Evolutionary conservation across 2,797 vertebrate species (phyloP), one percentile per base, ranked within the genome.

Genomic region (Rhinophrynus dorsalis): DNA sequence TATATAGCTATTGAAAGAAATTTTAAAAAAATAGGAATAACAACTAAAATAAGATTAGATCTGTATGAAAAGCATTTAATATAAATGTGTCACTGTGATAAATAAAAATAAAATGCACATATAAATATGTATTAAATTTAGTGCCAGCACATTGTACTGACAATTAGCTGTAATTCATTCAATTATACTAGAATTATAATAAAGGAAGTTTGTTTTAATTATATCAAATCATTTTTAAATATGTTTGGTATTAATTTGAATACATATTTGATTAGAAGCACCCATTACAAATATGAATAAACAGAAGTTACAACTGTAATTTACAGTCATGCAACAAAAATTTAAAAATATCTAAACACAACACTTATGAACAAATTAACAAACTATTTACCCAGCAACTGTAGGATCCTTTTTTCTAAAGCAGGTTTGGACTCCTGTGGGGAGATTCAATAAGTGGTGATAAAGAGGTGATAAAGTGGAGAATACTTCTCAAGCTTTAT

Each of bases 21-120:
- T 84, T 80, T n/a, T 4, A 30, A 84, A 79, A 81, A 70, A 81
- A 78, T 55, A 77, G 37, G 32, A 76, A 17, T 40, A 65, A 37
- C 80, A 26, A 2, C 62, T 67, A 71, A 79, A 81, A 69, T 75
- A 57, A 59, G 23, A 80, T 54, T 6, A 55, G 68, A 26, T 8
- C 13, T 56, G 0, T 57, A 57, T 58, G 40, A 50, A 57, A 72
- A 50, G 21, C 12, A 38, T 38, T 38, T 40, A 58, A 50, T 42
- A 58, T 58, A 17, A 57, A 65, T 42, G 21, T 52, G 20, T 69
- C 56, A 68, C 35, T 2, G 5, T 54, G 18, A 44, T 18, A 69
- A 47, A 69, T 29, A 61, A 27, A 30, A 40, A 51, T 12, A 26
- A 58, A 27, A 15, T 12, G 10, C 26, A 27, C 59, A 51, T 5